Conservation (phyloP, 2,113 vertebrate genomes). For the Nematolebias whitei region DNA sequence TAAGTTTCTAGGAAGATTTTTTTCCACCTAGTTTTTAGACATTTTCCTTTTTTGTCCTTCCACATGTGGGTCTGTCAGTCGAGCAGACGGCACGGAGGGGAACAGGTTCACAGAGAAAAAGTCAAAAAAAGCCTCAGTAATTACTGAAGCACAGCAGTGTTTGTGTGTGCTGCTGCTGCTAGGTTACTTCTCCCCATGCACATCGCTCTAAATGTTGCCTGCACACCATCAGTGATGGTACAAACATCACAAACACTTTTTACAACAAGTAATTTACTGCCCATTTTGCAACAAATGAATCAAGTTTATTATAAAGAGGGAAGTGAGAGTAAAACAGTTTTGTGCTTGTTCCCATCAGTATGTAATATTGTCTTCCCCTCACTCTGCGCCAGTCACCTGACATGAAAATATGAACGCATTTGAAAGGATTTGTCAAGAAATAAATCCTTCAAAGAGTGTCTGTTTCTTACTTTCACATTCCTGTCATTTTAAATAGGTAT, state of each 20-base stretch:
- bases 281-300: neutral
- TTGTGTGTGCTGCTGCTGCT: constrained; percentile 61
- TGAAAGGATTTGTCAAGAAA: neutral
- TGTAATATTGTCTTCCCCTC: neutral
- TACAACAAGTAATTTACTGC: neutral
- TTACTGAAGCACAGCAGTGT: constrained; percentile 39
- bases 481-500: constrained; percentile 3
- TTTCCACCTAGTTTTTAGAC: neutral
- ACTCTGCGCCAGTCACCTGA: constrained; percentile 32
- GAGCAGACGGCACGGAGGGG: constrained; percentile 25
- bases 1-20: constrained; percentile 58
- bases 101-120: constrained; percentile 25
- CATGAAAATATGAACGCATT: constrained; percentile 9
- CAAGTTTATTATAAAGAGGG: neutral
- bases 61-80: constrained; percentile 49
- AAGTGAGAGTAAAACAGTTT: neutral
- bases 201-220: constrained; percentile 35
- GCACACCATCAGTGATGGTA: constrained; percentile 24
- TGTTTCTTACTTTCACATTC: constrained; percentile 21
- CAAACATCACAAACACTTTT: constrained; percentile 1
- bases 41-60: constrained; percentile 17
- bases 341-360: constrained; percentile 3
- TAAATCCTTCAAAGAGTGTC: constrained; percentile 29
- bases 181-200: constrained; percentile 53
- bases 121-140: constrained; percentile 11